Conservation (phyloP, 1,140 invertebrate genomes). For the Zophobas atratus region DNA sequence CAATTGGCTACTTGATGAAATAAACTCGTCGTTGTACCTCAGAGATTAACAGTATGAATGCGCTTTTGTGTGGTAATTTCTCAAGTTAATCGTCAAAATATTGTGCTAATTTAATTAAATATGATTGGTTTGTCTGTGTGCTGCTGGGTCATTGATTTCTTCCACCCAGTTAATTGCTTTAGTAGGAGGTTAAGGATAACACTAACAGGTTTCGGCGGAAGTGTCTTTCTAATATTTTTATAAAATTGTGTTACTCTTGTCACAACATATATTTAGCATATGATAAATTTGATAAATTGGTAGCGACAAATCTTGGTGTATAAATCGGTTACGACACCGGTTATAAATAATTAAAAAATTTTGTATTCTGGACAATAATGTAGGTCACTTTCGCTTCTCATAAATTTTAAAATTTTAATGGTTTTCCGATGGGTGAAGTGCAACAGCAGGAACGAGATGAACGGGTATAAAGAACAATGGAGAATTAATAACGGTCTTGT, state of each 20-base stretch:
- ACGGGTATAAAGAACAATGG: conserved; percentile 12
- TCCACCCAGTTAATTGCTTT: background rate
- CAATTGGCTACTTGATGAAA: background rate
- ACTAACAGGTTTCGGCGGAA: conserved; percentile 21
- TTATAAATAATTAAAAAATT: conserved; percentile 21
- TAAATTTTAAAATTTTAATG: conserved; percentile 28
- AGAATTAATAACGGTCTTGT: conserved; percentile 24
- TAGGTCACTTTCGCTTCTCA: conserved; percentile 35
- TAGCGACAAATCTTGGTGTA: background rate
- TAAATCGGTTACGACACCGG: conserved; percentile 19
- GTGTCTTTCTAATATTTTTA: background rate
- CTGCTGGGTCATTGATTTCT: conserved; percentile 22
- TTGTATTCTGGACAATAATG: conserved; percentile 22
- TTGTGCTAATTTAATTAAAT: background rate
- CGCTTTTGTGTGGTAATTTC: conserved; percentile 38
- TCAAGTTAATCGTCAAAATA: background rate
- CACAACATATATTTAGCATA: background rate
- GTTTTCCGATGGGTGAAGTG: conserved; percentile 16
- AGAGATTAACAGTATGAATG: background rate
- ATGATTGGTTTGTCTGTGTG: conserved; percentile 3
- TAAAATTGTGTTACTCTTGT: background rate
- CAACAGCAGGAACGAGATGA: conserved; percentile 23
- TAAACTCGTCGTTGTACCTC: background rate
- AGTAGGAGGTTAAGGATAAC: background rate
- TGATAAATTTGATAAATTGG: background rate